Base-by-base conservation (phyloP, 1,140 invertebrate genomes). In the Proctacanthus coquilletti region DNA sequence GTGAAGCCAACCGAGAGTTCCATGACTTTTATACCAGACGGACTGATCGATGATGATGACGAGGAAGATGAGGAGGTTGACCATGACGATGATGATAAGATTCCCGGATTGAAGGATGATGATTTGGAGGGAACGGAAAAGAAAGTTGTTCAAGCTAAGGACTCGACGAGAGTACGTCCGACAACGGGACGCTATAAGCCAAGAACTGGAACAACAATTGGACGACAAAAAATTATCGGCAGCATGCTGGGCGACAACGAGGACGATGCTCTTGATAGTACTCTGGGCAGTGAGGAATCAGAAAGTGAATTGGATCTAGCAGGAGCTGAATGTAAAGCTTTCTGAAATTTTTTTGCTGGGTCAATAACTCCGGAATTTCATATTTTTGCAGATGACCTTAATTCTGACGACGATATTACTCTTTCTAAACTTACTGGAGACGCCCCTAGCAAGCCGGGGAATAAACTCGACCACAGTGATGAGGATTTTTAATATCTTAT, bases 381-480 rank as follows among this genome's bases (percentile, higher is more conserved):
- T 38, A 2, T 40, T 14, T 40, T 25, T 27, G 4, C 13, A 56
- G 53, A 55, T 41, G 56, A 55, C 40, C 43, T 58, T 10, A 54
- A 54, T 31, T 56, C 56, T 8, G 55, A 56, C 11, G 56, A 59
- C 9, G 53, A 59, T 36, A 53, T 59, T 3, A 55, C 55, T 45
- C 53, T 59, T 39, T 53, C 52, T 13, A 60, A 60, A 32, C 45
- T 59, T 10, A 55, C 56, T 21, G 53, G 53, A 5, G 56, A 58
- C 35, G 33, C 50, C 31, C 50, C 48, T 5, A 18, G 52, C 23
- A 43, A 52, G n/a, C 51, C 51, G 1, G 49, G 50, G 21, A 53
- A 35, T 18, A 56, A 58, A 20, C 23, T 25, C 6, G 44, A 55
- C 21, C 51, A 53, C 36, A 60, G 56, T 39, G 56, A 60, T 33